These are phyloP conservation scores for Ammodytes marinus DNA, from an alignment of 2,113 vertebrate species.

Conservation along the genomic window DNA sequence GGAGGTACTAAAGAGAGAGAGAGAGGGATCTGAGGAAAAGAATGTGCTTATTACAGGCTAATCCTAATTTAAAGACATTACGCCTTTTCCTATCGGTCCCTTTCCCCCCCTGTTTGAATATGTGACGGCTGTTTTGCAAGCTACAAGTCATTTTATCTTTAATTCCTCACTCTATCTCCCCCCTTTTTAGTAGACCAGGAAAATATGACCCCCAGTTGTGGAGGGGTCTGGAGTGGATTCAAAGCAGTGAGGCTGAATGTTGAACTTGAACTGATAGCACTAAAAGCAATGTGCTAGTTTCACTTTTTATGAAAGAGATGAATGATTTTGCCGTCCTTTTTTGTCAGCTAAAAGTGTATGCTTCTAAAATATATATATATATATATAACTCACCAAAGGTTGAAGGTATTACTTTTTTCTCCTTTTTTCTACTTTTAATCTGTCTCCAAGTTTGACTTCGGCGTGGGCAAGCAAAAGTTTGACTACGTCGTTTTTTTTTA, in stretches of 20 bases:
- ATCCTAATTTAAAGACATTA: slow-evolving; percentile 62
- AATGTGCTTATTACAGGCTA: slow-evolving; percentile 40
- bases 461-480: slow-evolving; percentile 69
- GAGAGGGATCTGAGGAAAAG: slow-evolving; percentile 39
- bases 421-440: slow-evolving; percentile 71
- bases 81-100: slow-evolving; percentile 47
- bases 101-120: slow-evolving; percentile 24
- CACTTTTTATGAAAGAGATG: slow-evolving; percentile 60
- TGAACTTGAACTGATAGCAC: slow-evolving; percentile 66
- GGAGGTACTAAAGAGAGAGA: slow-evolving; percentile 39
- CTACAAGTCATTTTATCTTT: slow-evolving; percentile 54
- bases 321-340: slow-evolving; percentile 60
- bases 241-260: slow-evolving; percentile 52
- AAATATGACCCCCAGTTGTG: slow-evolving; percentile 49
- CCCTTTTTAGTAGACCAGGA: slow-evolving; percentile 11
- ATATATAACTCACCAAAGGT: slow-evolving; percentile 55
- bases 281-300: slow-evolving; percentile 61
- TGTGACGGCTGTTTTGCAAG: slow-evolving; percentile 57
- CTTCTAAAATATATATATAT: too few species aligned
- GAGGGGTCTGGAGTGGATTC: slow-evolving; percentile 61
- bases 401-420: slow-evolving; percentile 42
- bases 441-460: slow-evolving; percentile 72
- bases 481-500: slow-evolving; percentile 55
- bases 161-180: slow-evolving; percentile 38
- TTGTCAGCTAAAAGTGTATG: slow-evolving; percentile 60